Evolutionary conservation across 2,888 invertebrate genomes (phyloP).

Genomic region (Stegophylla sp.): DNA sequence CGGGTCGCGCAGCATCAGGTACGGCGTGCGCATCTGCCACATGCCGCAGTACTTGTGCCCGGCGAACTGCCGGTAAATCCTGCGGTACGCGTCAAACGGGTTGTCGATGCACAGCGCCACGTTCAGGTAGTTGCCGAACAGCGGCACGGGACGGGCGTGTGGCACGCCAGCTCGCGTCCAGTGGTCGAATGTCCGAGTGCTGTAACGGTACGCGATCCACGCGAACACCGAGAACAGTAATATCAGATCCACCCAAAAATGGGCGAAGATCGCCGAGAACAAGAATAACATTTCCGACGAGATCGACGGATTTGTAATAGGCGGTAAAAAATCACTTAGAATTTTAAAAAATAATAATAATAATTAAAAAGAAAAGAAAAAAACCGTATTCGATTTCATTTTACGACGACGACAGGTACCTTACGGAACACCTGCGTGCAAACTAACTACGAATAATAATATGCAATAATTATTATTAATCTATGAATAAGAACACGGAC

Average conservation of each 20-base stretch:
- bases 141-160: background rate
- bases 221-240: background rate
- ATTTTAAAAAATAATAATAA: too few relatives aligned
- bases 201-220: background rate
- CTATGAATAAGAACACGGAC: too few relatives aligned
- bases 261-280: background rate
- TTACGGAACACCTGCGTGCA: too few relatives aligned
- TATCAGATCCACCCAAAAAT: background rate
- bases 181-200: background rate
- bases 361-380: background rate
- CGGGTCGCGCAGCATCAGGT: constrained; percentile 66
- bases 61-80: background rate
- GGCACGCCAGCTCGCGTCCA: background rate
- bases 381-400: background rate
- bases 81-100: background rate
- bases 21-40: constrained; percentile 67
- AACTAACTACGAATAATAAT: too few relatives aligned
- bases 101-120: background rate
- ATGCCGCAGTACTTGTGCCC: constrained; percentile 65
- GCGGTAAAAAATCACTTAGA: too few relatives aligned
- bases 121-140: constrained; percentile 12
- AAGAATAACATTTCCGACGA: background rate
- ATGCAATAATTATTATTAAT: too few relatives aligned
- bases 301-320: too few relatives aligned
- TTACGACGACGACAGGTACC: background rate